These are phyloP conservation scores for Palythoa grandiflora DNA, from an alignment of 92 coral and sea anemone genomes.

Conservation along the genomic window DNA sequence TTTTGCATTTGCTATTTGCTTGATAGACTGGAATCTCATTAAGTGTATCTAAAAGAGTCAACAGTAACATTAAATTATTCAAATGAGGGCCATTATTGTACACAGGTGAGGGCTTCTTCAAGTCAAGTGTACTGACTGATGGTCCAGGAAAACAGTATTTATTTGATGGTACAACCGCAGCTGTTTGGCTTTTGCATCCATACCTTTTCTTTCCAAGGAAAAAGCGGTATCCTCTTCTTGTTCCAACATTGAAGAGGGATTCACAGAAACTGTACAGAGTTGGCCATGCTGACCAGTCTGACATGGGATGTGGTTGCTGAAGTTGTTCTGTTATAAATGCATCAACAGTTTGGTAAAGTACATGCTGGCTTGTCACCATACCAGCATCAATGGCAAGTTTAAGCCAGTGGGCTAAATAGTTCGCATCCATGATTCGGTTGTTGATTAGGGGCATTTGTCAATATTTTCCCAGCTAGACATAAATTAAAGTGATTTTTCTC, in stretches of 20 bases:
- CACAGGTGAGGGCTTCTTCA: slow-evolving; percentile 19
- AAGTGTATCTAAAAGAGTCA: slow-evolving; percentile 22
- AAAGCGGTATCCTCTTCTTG: slow-evolving; percentile 45
- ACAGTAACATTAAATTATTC: slow-evolving; percentile 28
- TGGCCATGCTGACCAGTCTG: slow-evolving; percentile 51
- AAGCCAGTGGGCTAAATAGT: slow-evolving; percentile 10
- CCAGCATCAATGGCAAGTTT: slow-evolving; percentile 49
- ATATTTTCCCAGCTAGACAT: no score
- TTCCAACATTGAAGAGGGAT: slow-evolving; percentile 42
- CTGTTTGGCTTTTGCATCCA: slow-evolving; percentile 24
- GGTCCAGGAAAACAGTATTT: slow-evolving; percentile 55
- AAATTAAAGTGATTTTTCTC: no score
- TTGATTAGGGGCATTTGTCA: no score
- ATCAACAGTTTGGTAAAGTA: slow-evolving; percentile 47
- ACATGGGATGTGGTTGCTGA: slow-evolving; percentile 46
- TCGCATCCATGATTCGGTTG: no score
- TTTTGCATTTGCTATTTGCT: slow-evolving; percentile 1
- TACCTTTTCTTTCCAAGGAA: slow-evolving; percentile 45
- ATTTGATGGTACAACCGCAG: slow-evolving; percentile 27
- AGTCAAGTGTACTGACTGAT: slow-evolving; percentile 41
- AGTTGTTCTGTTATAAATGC: slow-evolving; percentile 53
- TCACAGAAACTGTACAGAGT: slow-evolving; percentile 52
- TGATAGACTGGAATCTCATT: slow-evolving; percentile 53
- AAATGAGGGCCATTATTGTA: slow-evolving; percentile 44
- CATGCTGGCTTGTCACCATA: slow-evolving; percentile 28